Evolutionary conservation across 2,888 invertebrate species (phyloP).

Genomic region (Pachycephus smyrnensis): DNA sequence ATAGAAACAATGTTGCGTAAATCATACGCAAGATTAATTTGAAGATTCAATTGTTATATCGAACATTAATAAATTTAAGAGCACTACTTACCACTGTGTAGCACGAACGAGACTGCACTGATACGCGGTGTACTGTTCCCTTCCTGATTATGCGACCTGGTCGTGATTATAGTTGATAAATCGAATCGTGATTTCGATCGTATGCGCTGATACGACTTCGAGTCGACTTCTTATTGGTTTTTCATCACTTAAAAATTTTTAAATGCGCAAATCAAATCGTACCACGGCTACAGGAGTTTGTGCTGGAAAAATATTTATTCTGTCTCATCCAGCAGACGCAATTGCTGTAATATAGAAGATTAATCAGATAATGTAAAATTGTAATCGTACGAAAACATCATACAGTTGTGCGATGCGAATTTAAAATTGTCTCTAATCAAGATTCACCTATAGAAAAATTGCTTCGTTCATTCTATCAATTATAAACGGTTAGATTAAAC

Average conservation of each 20-base stretch:
- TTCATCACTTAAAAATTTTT: neutral
- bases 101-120: neutral
- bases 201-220: neutral
- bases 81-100: neutral
- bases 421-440: neutral
- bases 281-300: neutral
- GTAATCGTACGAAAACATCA: neutral
- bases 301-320: neutral
- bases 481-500: neutral
- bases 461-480: neutral
- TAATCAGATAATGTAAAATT: neutral
- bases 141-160: neutral
- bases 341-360: neutral
- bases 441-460: neutral
- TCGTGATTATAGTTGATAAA: neutral
- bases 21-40: neutral
- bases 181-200: neutral
- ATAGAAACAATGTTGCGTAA: neutral
- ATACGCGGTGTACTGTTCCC: neutral
- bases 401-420: neutral
- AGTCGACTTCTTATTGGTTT: neutral
- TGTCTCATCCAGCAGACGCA: neutral
- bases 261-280: neutral
- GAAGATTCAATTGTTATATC: neutral
- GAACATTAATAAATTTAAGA: neutral